Evolutionary conservation across 2,888 invertebrate species (phyloP).

Genomic region (Agriopis leucophaearia): DNA sequence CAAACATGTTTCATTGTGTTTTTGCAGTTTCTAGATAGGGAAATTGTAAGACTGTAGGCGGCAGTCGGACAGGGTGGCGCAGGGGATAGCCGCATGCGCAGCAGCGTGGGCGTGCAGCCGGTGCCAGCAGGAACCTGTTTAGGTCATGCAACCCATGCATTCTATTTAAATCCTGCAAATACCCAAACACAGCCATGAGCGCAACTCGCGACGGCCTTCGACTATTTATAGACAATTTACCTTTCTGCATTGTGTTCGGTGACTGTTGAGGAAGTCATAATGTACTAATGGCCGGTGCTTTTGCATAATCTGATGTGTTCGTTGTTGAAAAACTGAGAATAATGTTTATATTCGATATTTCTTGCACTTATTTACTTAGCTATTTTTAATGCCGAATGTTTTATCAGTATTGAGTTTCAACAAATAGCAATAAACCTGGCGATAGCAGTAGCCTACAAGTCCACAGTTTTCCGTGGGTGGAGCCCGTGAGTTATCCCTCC

Average conservation of each 20-base stretch:
- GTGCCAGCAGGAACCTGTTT: conserved; percentile 80
- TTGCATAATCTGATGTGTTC: not conserved
- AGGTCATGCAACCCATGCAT: conserved; percentile 79
- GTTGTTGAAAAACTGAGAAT: not conserved
- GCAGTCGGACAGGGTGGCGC: conserved; percentile 61
- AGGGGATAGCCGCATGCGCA: conserved; percentile 61
- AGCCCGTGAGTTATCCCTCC: conserved; percentile 66
- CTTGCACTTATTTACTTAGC: not conserved
- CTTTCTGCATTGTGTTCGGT: conserved; percentile 41
- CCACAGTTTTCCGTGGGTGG: conserved; percentile 63
- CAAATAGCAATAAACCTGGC: conserved; percentile 5
- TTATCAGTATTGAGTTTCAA: not conserved
- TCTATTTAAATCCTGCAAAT: conserved; percentile 79
- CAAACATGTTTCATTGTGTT: conserved; percentile 7
- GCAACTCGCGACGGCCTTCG: conserved; percentile 59
- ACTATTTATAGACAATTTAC: conserved; percentile 62
- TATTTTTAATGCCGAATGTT: not conserved
- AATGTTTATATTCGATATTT: not conserved
- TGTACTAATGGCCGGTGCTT: conserved; percentile 12
- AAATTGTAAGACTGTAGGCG: not conserved
- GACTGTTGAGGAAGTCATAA: conserved; percentile 23
- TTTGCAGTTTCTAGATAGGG: conserved; percentile 10
- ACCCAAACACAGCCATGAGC: conserved; percentile 56
- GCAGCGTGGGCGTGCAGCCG: conserved; percentile 70
- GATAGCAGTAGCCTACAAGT: conserved; percentile 33